Percentiles rank a stretch among this genome's conserved stretches.
Evolutionary conservation across 2,113 vertebrate genomes (phyloP).

Genomic region (Nannobrachium achirus): DNA sequence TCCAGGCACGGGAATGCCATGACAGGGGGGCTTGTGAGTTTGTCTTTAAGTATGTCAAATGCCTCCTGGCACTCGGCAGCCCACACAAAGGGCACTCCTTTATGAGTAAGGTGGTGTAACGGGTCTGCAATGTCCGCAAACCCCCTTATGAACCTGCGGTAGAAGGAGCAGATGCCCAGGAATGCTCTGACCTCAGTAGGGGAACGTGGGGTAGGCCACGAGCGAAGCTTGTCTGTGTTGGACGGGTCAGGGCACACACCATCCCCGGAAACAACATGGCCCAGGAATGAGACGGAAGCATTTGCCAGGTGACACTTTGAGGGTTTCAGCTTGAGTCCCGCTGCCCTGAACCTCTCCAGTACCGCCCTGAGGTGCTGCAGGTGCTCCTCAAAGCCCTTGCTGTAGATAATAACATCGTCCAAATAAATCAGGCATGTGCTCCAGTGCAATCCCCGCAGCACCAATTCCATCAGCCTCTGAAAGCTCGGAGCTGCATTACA

Average conservation of each 20-base stretch:
- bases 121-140: conserved; percentile 7
- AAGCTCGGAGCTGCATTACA: conserved; percentile 20
- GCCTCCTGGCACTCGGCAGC: no score
- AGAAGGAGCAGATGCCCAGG: conserved; percentile 28
- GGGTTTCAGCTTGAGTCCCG: conserved; percentile 29
- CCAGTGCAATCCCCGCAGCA: conserved; percentile 24
- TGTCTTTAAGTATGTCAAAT: no score
- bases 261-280: conserved; percentile 5
- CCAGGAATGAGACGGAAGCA: conserved; percentile 13
- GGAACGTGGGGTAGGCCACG: conserved; percentile 9
- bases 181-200: conserved; percentile 33
- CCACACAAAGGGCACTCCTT: conserved; percentile 14
- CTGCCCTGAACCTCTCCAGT: not conserved
- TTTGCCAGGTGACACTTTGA: conserved; percentile 11
- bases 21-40: no score
- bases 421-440: conserved; percentile 18
- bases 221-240: conserved; percentile 13
- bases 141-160: conserved; percentile 16
- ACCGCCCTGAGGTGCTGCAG: conserved; percentile 10
- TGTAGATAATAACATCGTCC: conserved; percentile 10
- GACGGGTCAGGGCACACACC: conserved; percentile 11
- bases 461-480: conserved; percentile 5
- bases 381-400: not conserved
- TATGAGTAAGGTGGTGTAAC: conserved; percentile 1
- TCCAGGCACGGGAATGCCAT: no score